Conservation (phyloP, 2,113 vertebrate genomes). For the Alethe diademata region DNA sequence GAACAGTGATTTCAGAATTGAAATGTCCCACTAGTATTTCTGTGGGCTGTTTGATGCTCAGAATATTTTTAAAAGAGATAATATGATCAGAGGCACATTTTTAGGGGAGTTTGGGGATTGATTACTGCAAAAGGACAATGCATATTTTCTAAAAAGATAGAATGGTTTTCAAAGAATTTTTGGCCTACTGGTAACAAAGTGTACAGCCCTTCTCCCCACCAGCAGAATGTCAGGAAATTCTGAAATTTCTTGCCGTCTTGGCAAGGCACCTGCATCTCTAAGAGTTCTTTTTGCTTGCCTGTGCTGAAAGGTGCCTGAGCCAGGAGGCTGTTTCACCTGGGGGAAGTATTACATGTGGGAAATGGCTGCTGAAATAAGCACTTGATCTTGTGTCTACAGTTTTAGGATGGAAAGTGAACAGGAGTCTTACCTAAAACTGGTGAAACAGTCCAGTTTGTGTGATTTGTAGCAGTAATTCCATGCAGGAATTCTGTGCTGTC, state of each 20-base stretch:
- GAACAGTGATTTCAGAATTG: neutral
- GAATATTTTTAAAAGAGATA: neutral
- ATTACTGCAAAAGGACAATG: neutral
- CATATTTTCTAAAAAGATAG: neutral
- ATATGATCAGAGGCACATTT: neutral
- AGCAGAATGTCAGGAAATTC: neutral
- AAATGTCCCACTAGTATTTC: neutral
- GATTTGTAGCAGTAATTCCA: neutral
- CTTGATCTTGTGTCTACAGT: neutral
- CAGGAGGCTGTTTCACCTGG: neutral
- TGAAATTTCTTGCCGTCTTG: neutral
- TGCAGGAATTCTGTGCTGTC: neutral
- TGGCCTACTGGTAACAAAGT: neutral
- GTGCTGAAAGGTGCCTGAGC: neutral
- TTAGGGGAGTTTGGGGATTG: neutral
- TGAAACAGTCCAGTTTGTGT: neutral
- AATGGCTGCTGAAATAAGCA: neutral
- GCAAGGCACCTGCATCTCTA: neutral
- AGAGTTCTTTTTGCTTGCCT: neutral
- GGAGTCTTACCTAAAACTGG: neutral
- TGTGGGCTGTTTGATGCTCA: neutral
- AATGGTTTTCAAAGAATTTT: neutral
- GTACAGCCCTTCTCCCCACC: neutral
- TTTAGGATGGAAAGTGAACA: neutral
- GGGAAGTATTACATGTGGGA: neutral